Evolutionary conservation across 2,888 invertebrate species (phyloP).

Genomic region (Hydraecia micacea): DNA sequence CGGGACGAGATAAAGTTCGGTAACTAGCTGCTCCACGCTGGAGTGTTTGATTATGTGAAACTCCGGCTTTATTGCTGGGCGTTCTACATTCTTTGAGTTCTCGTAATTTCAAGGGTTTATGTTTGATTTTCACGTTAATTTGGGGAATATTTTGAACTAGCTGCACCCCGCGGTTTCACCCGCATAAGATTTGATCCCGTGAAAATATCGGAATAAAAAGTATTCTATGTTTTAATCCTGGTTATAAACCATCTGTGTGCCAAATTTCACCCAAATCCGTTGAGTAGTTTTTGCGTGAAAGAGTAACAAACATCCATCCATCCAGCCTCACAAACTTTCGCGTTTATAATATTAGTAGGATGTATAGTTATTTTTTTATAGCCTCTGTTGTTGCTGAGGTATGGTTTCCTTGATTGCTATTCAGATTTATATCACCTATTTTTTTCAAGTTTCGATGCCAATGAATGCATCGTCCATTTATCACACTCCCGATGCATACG

Average conservation of each 20-base stretch:
- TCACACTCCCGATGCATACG: slow-evolving; percentile 13
- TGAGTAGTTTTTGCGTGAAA: too few relatives aligned
- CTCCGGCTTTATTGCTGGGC: slow-evolving; percentile 42
- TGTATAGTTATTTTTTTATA: not conserved
- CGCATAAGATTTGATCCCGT: too few relatives aligned
- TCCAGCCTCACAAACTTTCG: too few relatives aligned
- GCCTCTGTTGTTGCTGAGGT: slow-evolving; percentile 16
- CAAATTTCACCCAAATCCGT: too few relatives aligned
- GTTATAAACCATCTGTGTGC: too few relatives aligned
- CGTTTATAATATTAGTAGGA: too few relatives aligned
- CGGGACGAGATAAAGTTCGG: slow-evolving; percentile 62
- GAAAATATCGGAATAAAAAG: too few relatives aligned
- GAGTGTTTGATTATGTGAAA: slow-evolving; percentile 55
- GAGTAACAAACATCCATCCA: too few relatives aligned
- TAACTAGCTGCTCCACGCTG: slow-evolving; percentile 59
- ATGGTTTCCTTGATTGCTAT: slow-evolving; percentile 9
- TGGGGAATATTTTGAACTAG: slow-evolving; percentile 2
- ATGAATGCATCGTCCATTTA: slow-evolving; percentile 23
- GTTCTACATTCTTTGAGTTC: slow-evolving; percentile 50
- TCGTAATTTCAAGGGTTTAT: slow-evolving; percentile 38
- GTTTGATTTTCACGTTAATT: slow-evolving; percentile 37
- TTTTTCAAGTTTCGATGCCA: slow-evolving; percentile 22
- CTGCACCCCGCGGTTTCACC: too few relatives aligned
- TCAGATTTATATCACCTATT: slow-evolving; percentile 1
- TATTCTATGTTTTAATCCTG: too few relatives aligned